Evolutionary conservation across 1,140 invertebrate species (phyloP).

Genomic region (Zaprionus vittiger): DNA sequence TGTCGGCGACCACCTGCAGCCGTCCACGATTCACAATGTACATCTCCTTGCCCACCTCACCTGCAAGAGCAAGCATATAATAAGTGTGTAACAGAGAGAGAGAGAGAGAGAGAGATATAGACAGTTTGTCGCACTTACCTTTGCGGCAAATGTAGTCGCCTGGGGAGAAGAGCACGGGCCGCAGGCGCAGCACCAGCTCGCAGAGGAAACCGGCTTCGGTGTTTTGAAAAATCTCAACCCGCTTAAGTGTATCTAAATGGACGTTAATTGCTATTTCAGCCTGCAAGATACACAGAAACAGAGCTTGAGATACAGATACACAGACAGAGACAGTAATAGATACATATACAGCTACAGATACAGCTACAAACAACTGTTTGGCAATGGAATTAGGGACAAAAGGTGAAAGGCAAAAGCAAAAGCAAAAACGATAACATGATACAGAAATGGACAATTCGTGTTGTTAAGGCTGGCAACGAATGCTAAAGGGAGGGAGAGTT

Average conservation of each 20-base stretch:
- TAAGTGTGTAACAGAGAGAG: background rate
- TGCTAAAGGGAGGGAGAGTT: background rate
- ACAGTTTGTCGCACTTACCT: slow-evolving; percentile 87
- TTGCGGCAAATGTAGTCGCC: slow-evolving; percentile 99
- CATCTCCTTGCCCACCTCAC: slow-evolving; percentile 99
- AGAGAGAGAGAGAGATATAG: background rate
- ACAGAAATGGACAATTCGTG: slow-evolving; percentile 67
- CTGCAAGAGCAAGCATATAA: slow-evolving; percentile 85
- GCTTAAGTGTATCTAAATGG: slow-evolving; percentile 98
- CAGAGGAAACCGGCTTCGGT: slow-evolving; percentile 99
- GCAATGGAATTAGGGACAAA: slow-evolving; percentile 7
- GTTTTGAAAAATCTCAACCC: slow-evolving; percentile 99
- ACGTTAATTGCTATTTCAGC: slow-evolving; percentile 99
- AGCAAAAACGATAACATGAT: slow-evolving; percentile 43
- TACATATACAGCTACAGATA: slow-evolving; percentile 2
- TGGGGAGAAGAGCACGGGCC: slow-evolving; percentile 98
- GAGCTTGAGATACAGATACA: slow-evolving; percentile 11
- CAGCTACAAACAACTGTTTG: slow-evolving; percentile 11
- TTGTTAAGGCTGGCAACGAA: slow-evolving; percentile 1
- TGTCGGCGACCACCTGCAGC: slow-evolving; percentile 98
- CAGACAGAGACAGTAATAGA: slow-evolving; percentile 9
- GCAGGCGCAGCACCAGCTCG: slow-evolving; percentile 96
- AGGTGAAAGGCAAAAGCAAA: slow-evolving; percentile 12
- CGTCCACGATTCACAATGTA: slow-evolving; percentile 99
- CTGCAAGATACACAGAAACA: slow-evolving; percentile 53